Conservation (phyloP, 2,113 vertebrate genomes). For the Sprattus sprattus region DNA sequence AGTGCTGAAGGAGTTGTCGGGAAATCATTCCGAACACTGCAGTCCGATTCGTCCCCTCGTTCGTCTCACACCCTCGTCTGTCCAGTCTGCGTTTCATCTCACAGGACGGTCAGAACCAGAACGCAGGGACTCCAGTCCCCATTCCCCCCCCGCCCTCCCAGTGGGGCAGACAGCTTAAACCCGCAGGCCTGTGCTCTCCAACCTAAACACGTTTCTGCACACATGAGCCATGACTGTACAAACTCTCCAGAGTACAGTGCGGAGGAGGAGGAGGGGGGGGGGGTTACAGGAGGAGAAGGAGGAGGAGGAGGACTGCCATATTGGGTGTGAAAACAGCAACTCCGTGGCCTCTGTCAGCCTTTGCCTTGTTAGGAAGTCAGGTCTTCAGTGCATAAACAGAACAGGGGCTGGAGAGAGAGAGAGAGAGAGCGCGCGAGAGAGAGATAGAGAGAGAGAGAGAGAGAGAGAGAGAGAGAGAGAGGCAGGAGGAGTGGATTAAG, state of each 20-base stretch:
- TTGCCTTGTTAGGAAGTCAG: slow-evolving; percentile 77
- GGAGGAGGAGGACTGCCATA: slow-evolving; percentile 67
- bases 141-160: neutral
- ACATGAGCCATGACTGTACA: slow-evolving; percentile 46
- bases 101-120: neutral
- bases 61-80: no score
- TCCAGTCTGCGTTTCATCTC: neutral
- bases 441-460: slow-evolving; percentile 34
- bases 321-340: slow-evolving; percentile 68
- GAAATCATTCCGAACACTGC: no score
- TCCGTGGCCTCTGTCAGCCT: slow-evolving; percentile 39
- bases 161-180: neutral
- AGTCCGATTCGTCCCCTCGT: no score
- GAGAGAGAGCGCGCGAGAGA: slow-evolving; percentile 6
- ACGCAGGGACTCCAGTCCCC: neutral
- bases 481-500: slow-evolving; percentile 30
- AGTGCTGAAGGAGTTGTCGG: no score
- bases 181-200: neutral
- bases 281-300: slow-evolving; percentile 47
- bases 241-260: neutral
- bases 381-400: slow-evolving; percentile 65
- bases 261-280: neutral
- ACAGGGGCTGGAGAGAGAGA: slow-evolving; percentile 23
- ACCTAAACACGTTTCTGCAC: slow-evolving; percentile 42
- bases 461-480: slow-evolving; percentile 17